Percentiles rank a stretch among this genome's conserved stretches.
These are phyloP conservation scores for Fistularia commersonii DNA, from an alignment of 2,797 vertebrate genomes.

Conservation along the genomic window DNA sequence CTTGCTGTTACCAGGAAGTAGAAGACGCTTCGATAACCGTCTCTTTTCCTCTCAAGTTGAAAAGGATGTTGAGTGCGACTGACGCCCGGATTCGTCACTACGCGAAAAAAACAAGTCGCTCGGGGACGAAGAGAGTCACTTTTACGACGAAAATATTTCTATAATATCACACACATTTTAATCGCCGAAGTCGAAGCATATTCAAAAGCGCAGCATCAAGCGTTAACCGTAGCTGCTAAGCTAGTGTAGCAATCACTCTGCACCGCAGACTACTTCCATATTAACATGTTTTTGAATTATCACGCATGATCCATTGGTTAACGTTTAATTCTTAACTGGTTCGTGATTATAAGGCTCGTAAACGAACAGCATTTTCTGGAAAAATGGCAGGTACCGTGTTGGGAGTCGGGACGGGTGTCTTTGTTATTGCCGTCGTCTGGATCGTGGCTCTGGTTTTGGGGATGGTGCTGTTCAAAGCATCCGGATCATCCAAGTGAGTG, in stretches of 20 bases:
- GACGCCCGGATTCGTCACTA: neutral
- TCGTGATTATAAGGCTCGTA: too few species aligned
- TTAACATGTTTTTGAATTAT: too few species aligned
- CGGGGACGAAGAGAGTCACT: too few species aligned
- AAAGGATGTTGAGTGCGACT: too few species aligned
- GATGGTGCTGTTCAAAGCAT: slow-evolving; percentile 61
- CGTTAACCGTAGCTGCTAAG: too few species aligned
- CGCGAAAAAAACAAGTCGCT: neutral
- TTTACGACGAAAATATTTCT: neutral
- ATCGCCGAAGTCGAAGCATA: too few species aligned
- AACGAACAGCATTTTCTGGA: too few species aligned
- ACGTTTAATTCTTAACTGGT: too few species aligned
- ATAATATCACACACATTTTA: neutral
- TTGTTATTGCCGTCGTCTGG: slow-evolving; percentile 81
- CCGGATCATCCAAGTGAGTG: slow-evolving; percentile 79
- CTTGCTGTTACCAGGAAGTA: slow-evolving; percentile 64
- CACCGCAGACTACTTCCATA: too few species aligned
- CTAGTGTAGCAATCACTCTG: too few species aligned
- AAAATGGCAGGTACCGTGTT: slow-evolving; percentile 72
- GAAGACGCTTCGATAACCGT: slow-evolving; percentile 1
- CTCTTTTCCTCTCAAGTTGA: fast-evolving
- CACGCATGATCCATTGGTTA: too few species aligned
- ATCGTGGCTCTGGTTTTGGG: slow-evolving; percentile 73
- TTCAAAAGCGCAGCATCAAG: too few species aligned
- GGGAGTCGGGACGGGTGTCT: slow-evolving; percentile 82